Evolutionary conservation across 2,888 invertebrate genomes (phyloP), one percentile per base, ranked within the genome.

Genomic region (Unio pictorum): DNA sequence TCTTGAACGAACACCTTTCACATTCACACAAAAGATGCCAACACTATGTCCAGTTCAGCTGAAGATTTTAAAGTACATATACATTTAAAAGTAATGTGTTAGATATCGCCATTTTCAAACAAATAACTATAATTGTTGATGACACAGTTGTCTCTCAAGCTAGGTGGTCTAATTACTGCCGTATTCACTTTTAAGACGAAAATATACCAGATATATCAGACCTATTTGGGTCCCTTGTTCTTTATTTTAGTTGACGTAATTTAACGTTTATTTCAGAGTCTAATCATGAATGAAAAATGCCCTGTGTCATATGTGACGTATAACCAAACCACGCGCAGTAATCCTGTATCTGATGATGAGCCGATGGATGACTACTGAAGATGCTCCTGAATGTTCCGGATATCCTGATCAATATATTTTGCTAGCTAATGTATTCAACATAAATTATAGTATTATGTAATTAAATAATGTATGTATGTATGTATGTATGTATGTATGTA

Each of bases 231-330:
- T 45, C 8, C 11, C 45, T 45, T 45, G 45, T 45, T 45, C 23
- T 8, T 67, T 28, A n/a, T 20, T 6, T 28, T 7, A 7, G 20
- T 26, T 63, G 8, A 34, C 18, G 34, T 28, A 30, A 20, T 30
- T 28, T 55, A 28, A 64, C 61, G 71, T 75, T 60, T 81, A 75
- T 92, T 92, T 58, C 93, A 97, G 96, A 95, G 95, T 28, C 91
- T 97, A 76, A 95, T 97, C 81, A 93, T 95, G 88, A 96, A 95
- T 75, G 97, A 97, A 85, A 95, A 96, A 84, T 95, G 96, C 67
- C 95, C 97, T 61, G 96, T 98, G 55, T 94, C 97, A 83, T 98
- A 98, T 91, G 96, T 97, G 69, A 97, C 96, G 87, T 98, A 97
- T 91, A 89, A 87, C 75, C 87, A 87, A 74, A 86, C 80, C 20